Evolutionary conservation across 2,113 vertebrate species (phyloP).

Genomic region (Talpa occidentalis): DNA sequence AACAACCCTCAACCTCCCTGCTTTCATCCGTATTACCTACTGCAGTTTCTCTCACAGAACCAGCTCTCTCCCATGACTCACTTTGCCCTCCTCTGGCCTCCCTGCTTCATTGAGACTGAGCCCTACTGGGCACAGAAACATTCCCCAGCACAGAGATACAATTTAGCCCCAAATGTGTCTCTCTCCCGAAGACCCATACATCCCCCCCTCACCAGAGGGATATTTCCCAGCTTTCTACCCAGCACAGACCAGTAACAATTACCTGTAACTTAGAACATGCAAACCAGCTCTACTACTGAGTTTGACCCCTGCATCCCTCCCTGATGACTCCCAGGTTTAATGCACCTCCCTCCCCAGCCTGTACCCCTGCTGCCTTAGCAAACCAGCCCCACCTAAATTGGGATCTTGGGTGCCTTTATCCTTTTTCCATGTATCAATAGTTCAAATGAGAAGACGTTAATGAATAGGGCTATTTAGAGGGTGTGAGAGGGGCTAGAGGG

Average conservation of each 20-base stretch:
- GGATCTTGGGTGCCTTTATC: background rate
- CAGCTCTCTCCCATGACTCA: background rate
- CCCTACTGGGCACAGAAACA: background rate
- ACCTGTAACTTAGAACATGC: background rate
- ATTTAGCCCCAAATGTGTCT: background rate
- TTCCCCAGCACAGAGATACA: background rate
- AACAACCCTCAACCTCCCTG: background rate
- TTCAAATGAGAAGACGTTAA: background rate
- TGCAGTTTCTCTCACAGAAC: background rate
- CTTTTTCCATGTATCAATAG: background rate
- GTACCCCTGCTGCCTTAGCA: background rate
- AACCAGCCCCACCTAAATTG: background rate
- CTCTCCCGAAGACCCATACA: background rate
- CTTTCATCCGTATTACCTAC: background rate
- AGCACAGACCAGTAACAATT: background rate
- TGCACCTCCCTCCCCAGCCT: background rate
- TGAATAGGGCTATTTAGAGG: background rate
- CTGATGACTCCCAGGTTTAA: background rate
- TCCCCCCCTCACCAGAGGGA: background rate
- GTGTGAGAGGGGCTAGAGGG: background rate
- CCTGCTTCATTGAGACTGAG: background rate
- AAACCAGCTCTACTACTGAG: background rate
- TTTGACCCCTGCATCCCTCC: background rate
- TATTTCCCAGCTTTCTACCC: background rate
- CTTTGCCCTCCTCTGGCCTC: background rate